phyloP scores from a whole-genome alignment of 2,113 vertebrate species.

The Daboia siamensis region DNA sequence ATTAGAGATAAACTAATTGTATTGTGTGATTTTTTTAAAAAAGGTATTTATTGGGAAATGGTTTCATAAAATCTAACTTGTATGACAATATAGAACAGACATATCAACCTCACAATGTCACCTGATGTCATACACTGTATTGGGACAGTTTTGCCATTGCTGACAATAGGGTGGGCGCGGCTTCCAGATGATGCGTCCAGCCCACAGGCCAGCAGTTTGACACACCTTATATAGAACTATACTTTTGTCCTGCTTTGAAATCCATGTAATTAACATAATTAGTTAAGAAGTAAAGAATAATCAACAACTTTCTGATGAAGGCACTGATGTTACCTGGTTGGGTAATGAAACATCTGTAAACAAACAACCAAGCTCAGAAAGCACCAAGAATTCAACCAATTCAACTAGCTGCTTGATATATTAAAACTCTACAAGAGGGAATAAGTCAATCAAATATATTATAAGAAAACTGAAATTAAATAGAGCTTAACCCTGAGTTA shows the following conservation, averaged over 20 bases:
- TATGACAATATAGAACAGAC: not conserved
- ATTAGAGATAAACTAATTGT: not conserved
- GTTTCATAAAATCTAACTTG: not conserved
- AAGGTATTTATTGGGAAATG: not conserved
- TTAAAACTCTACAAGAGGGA: not conserved
- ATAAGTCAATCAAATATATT: not conserved
- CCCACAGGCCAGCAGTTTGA: no score
- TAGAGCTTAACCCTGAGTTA: not conserved
- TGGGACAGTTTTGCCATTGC: no score
- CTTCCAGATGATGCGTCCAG: no score
- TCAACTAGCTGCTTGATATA: not conserved
- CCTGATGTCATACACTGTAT: no score
- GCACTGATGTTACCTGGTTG: not conserved
- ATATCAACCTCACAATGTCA: no score
- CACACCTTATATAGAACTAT: not conserved
- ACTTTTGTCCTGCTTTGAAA: not conserved
- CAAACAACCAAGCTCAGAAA: not conserved
- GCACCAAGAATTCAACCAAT: not conserved
- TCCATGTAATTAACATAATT: not conserved
- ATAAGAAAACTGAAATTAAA: not conserved
- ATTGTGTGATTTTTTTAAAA: not conserved
- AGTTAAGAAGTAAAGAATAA: not conserved
- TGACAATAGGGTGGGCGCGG: no score
- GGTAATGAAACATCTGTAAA: not conserved
- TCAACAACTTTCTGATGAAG: not conserved